Evolutionary conservation across 2,888 invertebrate genomes (phyloP).

Genomic region (Caradrina clavipalpis): DNA sequence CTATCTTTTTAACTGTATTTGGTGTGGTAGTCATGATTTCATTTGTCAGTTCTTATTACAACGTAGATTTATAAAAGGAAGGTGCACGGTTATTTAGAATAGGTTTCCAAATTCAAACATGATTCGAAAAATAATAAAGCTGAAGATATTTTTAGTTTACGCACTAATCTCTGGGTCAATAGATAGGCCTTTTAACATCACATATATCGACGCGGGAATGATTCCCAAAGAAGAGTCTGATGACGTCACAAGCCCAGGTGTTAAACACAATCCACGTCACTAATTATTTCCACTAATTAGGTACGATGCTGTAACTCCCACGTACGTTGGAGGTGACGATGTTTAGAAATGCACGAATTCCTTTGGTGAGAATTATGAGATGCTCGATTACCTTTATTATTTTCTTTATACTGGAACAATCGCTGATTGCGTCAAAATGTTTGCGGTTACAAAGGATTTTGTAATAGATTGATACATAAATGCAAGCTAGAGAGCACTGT

Average conservation of each 20-base stretch:
- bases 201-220: neutral
- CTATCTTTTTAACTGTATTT: neutral
- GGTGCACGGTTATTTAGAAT: neutral
- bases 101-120: neutral
- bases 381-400: slow-evolving; percentile 19
- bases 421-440: neutral
- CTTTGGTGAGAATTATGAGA: slow-evolving; percentile 16
- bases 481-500: neutral
- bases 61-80: neutral
- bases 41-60: neutral
- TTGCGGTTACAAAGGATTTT: neutral
- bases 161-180: too few species aligned
- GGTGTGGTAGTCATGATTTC: neutral
- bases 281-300: slow-evolving; percentile 36
- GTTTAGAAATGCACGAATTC: slow-evolving; percentile 27
- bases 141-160: too few species aligned
- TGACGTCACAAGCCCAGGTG: slow-evolving; percentile 21
- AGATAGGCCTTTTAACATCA: slow-evolving; percentile 14
- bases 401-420: neutral
- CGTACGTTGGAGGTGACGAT: slow-evolving; percentile 18
- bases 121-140: neutral
- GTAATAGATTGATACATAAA: neutral
- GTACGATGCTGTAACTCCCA: slow-evolving; percentile 1
- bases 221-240: neutral
- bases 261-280: slow-evolving; percentile 6